Evolutionary conservation across 64 coral and sea anemone species (phyloP).

Genomic region (Montipora efflorescens): DNA sequence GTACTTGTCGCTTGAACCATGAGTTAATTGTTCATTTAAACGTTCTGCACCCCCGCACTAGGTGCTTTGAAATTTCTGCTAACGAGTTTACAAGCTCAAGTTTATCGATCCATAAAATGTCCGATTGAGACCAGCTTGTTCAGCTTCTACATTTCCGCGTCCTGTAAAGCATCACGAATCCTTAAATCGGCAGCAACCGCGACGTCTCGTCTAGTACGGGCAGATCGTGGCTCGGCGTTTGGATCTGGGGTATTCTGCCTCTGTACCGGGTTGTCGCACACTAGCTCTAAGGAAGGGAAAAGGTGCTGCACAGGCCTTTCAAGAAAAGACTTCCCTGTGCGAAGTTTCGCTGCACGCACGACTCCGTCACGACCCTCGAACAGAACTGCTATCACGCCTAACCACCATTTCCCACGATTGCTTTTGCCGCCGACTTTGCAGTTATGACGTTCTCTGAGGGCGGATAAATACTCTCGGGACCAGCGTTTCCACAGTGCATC

Average conservation of each 20-base stretch:
- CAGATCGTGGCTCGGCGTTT: not conserved
- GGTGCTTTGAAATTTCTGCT: not conserved
- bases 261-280: conserved; percentile 28
- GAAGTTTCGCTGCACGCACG: conserved; percentile 37
- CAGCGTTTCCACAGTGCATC: conserved; percentile 61
- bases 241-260: not conserved
- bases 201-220: conserved; percentile 33
- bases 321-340: conserved; percentile 35
- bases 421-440: not conserved
- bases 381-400: conserved; percentile 39
- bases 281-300: conserved; percentile 35
- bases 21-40: conserved; percentile 7
- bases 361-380: conserved; percentile 47
- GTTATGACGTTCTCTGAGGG: conserved; percentile 43
- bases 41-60: not conserved
- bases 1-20: too few species aligned
- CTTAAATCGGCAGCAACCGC: conserved; percentile 35
- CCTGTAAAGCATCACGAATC: not conserved
- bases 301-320: conserved; percentile 27
- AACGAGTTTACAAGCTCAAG: not conserved
- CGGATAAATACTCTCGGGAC: conserved; percentile 57
- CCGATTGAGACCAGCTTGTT: not conserved
- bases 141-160: conserved; percentile 23
- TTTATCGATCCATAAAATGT: not conserved
- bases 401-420: conserved; percentile 57